Percentiles rank a stretch among this genome's conserved stretches.
These are phyloP conservation scores for Aegithalos caudatus DNA, from an alignment of 2,113 vertebrate species.

Conservation along the genomic window DNA sequence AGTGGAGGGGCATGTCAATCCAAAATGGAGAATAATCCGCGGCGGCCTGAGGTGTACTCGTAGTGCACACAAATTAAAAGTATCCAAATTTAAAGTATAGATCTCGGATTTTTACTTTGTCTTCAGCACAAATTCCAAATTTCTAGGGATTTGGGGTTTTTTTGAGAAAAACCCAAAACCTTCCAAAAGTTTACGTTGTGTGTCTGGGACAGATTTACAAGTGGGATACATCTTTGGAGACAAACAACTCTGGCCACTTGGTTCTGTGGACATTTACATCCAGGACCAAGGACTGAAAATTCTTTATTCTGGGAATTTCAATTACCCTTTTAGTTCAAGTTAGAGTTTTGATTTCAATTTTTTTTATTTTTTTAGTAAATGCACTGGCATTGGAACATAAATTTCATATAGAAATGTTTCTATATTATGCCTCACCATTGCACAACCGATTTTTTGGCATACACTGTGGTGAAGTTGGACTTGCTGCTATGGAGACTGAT, in stretches of 20 bases:
- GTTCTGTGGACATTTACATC: slow-evolving; percentile 59
- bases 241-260: slow-evolving; percentile 56
- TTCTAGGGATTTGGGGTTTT: slow-evolving; percentile 1
- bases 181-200: slow-evolving; percentile 46
- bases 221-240: slow-evolving; percentile 53
- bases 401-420: slow-evolving; percentile 75
- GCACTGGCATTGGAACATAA: slow-evolving; percentile 82
- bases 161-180: not conserved
- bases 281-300: slow-evolving; percentile 70
- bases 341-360: slow-evolving; percentile 81
- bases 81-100: slow-evolving; percentile 64
- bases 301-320: slow-evolving; percentile 71
- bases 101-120: slow-evolving; percentile 49
- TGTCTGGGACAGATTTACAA: slow-evolving; percentile 62
- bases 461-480: slow-evolving; percentile 80
- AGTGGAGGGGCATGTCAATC: slow-evolving; percentile 80
- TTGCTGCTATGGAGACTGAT: slow-evolving; percentile 81
- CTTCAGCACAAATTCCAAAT: slow-evolving; percentile 54
- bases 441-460: slow-evolving; percentile 76
- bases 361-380: slow-evolving; percentile 80
- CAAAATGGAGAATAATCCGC: slow-evolving; percentile 82
- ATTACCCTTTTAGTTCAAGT: slow-evolving; percentile 73
- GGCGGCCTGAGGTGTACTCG: slow-evolving; percentile 73
- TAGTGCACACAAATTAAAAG: slow-evolving; percentile 70
- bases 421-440: slow-evolving; percentile 83